phyloP scores from a whole-genome alignment of 2,888 invertebrate species.

The Glyphotaelius pellucidus region DNA sequence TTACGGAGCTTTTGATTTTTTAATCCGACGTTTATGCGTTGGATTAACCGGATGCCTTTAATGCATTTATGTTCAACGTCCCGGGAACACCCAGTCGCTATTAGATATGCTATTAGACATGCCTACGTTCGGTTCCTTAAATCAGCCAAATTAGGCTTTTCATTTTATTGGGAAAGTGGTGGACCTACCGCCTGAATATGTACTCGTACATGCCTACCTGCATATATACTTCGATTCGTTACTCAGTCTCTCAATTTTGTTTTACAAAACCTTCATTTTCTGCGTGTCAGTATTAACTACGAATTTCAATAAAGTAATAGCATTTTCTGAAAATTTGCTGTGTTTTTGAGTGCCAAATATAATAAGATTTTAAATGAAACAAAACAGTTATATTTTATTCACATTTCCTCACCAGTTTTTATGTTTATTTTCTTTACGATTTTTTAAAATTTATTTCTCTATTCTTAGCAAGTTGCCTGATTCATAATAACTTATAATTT shows the following conservation, averaged over 20 bases:
- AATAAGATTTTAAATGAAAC: neutral
- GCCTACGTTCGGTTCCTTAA: too few relatives aligned
- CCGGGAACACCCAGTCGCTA: neutral
- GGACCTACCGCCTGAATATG: too few relatives aligned
- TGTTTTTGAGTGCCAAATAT: neutral
- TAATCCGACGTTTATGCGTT: neutral
- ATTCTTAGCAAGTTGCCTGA: neutral
- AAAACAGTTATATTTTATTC: neutral
- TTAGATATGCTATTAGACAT: neutral
- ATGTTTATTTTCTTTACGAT: neutral
- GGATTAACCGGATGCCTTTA: slow-evolving; percentile 15
- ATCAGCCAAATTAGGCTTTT: too few relatives aligned
- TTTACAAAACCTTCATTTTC: neutral
- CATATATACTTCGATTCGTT: neutral
- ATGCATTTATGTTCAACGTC: neutral
- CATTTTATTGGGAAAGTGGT: too few relatives aligned
- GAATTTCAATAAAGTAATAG: neutral
- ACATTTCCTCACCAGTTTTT: neutral
- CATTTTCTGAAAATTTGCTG: neutral
- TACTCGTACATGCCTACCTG: neutral
- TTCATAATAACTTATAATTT: neutral
- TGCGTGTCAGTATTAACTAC: neutral
- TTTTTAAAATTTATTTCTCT: neutral
- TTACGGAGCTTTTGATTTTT: neutral
- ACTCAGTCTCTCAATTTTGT: neutral